Conservation (phyloP, 2,888 invertebrate genomes). For the Leptopilina myrica region DNA sequence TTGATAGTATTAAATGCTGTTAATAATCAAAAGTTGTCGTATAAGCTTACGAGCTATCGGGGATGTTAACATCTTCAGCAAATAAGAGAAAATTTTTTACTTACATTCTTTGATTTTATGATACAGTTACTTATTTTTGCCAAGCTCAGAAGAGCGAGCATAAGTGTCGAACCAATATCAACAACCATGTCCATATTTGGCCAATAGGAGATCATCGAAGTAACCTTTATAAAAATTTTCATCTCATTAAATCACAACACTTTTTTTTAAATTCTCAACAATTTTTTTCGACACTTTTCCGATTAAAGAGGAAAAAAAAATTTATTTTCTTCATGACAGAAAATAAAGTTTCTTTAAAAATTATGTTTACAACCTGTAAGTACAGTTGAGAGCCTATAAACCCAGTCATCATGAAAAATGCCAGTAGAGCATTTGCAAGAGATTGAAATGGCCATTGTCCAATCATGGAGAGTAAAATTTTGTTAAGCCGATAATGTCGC, state of each 20-base stretch:
- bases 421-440: neutral
- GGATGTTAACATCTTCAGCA: neutral
- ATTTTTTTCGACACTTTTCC: no score
- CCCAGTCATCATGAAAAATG: neutral
- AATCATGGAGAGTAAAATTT: neutral
- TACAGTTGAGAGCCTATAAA: constrained; percentile 7
- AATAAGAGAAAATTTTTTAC: neutral
- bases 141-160: no score
- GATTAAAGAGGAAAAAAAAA: no score
- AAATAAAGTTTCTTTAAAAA: no score
- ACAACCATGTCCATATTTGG: constrained; percentile 20
- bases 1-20: no score
- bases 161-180: neutral
- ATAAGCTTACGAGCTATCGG: no score
- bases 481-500: neutral
- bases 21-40: no score
- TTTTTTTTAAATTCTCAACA: no score
- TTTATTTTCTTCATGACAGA: no score
- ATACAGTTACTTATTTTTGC: constrained; percentile 6
- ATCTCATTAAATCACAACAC: neutral
- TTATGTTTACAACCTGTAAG: neutral
- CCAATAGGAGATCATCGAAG: neutral
- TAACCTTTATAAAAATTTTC: neutral
- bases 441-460: constrained; percentile 32
- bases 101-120: neutral